Percentiles rank a stretch among this genome's conserved stretches.
Evolutionary conservation across 1,140 invertebrate genomes (phyloP).

Genomic region (Nixonia krombeini): DNA sequence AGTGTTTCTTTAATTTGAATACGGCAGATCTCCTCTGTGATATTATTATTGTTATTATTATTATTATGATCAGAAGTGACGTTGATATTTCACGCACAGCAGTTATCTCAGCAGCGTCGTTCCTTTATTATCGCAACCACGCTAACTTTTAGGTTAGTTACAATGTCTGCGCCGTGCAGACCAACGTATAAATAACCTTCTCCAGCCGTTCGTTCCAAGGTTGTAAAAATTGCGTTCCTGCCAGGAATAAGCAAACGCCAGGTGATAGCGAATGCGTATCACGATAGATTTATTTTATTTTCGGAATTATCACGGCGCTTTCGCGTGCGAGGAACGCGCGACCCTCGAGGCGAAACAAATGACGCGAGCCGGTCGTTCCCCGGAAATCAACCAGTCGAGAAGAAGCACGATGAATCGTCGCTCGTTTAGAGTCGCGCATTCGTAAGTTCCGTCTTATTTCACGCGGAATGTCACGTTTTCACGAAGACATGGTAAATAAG

Average conservation of each 20-base stretch:
- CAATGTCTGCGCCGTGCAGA: too few species aligned
- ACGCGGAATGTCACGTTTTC: not conserved
- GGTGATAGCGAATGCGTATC: not conserved
- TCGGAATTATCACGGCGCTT: not conserved
- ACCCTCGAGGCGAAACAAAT: not conserved
- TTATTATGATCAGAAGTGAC: too few species aligned
- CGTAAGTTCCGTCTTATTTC: not conserved
- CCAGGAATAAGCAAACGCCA: not conserved
- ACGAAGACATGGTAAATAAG: conserved; percentile 13
- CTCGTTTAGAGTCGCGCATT: not conserved
- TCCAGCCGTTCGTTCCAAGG: not conserved
- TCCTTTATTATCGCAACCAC: too few species aligned
- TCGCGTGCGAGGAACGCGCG: not conserved
- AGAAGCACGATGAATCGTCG: not conserved
- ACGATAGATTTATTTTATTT: not conserved
- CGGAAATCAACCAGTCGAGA: not conserved
- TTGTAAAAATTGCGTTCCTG: not conserved
- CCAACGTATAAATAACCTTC: not conserved
- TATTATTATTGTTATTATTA: too few species aligned
- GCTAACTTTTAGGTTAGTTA: too few species aligned
- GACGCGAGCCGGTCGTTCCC: not conserved
- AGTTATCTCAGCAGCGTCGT: too few species aligned
- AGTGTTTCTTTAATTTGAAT: too few species aligned
- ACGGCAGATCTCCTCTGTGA: too few species aligned
- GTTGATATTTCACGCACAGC: too few species aligned